These are phyloP conservation scores for Crioceris asparagi DNA, from an alignment of 2,888 invertebrate species.

Conservation along the genomic window DNA sequence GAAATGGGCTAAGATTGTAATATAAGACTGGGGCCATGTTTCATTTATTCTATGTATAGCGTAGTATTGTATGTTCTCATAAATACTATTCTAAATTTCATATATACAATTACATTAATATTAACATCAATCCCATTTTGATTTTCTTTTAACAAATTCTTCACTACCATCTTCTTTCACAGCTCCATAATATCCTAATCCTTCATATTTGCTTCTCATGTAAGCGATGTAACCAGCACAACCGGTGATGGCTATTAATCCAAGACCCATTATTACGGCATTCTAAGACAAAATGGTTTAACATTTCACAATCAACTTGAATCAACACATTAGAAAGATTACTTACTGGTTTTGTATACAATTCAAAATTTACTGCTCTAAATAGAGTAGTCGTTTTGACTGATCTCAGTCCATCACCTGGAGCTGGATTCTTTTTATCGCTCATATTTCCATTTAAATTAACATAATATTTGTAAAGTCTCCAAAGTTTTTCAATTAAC, in stretches of 20 bases:
- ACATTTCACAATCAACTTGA: constrained; percentile 1
- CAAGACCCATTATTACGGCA: constrained; percentile 72
- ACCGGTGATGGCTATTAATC: constrained; percentile 60
- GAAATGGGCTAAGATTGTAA: too few species aligned
- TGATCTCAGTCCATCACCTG: constrained; percentile 70
- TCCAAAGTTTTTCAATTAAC: too few species aligned
- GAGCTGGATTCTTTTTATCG: constrained; percentile 30
- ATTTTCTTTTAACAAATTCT: constrained; percentile 61
- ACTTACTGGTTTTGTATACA: constrained; percentile 81
- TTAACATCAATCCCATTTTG: constrained; percentile 70
- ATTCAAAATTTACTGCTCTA: constrained; percentile 75
- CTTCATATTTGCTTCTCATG: constrained; percentile 72
- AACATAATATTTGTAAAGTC: too few species aligned
- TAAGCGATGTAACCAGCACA: constrained; percentile 75
- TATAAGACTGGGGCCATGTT: too few species aligned
- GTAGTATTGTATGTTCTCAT: too few species aligned
- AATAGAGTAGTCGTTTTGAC: constrained; percentile 65
- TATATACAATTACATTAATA: too few species aligned
- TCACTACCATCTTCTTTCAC: constrained; percentile 68
- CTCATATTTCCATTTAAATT: constrained; percentile 12
- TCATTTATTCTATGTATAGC: too few species aligned
- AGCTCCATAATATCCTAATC: constrained; percentile 70
- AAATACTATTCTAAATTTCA: too few species aligned
- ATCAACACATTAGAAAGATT: neutral
- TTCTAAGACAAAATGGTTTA: constrained; percentile 42